These are phyloP conservation scores for Eugnorisma glareosa DNA, from an alignment of 2,888 invertebrate genomes.

Conservation along the genomic window DNA sequence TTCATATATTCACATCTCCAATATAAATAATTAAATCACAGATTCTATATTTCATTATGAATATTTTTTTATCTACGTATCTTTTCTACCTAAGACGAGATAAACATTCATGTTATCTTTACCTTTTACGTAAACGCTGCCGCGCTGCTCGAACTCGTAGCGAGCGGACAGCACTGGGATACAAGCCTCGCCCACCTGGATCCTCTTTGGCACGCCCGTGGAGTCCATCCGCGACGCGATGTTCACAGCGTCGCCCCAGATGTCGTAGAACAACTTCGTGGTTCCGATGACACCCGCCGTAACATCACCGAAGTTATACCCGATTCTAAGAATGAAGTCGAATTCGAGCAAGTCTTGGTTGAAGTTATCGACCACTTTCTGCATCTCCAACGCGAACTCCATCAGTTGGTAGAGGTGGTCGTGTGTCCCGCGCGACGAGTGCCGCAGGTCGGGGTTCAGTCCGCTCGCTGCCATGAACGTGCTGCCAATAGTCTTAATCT, in stretches of 20 bases:
- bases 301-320: slow-evolving; percentile 98
- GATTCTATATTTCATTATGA: slow-evolving; percentile 84
- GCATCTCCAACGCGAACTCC: slow-evolving; percentile 98
- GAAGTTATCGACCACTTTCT: slow-evolving; percentile 96
- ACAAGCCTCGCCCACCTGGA: slow-evolving; percentile 95
- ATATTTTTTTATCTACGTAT: slow-evolving; percentile 76
- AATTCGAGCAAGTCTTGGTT: slow-evolving; percentile 97
- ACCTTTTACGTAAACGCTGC: slow-evolving; percentile 98
- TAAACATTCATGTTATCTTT: slow-evolving; percentile 98
- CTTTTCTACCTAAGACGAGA: slow-evolving; percentile 91
- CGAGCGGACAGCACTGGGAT: slow-evolving; percentile 92
- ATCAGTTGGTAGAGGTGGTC: slow-evolving; percentile 96
- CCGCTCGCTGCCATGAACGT: slow-evolving; percentile 99
- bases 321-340: slow-evolving; percentile 96
- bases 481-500: slow-evolving; percentile 99
- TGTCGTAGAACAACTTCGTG: slow-evolving; percentile 98
- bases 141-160: slow-evolving; percentile 97
- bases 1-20: slow-evolving; percentile 73
- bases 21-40: slow-evolving; percentile 87
- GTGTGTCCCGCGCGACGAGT: slow-evolving; percentile 92
- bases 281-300: slow-evolving; percentile 99
- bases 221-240: slow-evolving; percentile 99
- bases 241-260: slow-evolving; percentile 99
- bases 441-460: slow-evolving; percentile 95
- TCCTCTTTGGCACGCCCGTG: slow-evolving; percentile 96